phyloP scores from a whole-genome alignment of 1,140 invertebrate genomes.

The Ylistrum balloti region DNA sequence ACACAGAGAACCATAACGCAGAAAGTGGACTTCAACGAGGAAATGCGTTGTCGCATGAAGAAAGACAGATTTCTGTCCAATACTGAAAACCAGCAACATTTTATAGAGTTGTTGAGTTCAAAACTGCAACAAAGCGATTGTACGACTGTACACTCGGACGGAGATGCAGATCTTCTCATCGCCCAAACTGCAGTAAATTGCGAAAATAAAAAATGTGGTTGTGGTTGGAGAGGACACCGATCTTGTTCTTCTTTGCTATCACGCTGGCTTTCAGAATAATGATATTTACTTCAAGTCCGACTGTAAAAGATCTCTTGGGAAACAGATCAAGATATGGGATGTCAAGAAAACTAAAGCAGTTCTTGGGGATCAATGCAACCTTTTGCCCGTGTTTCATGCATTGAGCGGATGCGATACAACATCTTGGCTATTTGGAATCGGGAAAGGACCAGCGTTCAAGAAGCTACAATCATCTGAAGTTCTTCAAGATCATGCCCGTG shows the following conservation, averaged over 20 bases:
- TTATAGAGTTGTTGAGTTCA: neutral
- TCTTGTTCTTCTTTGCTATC: constrained; percentile 46
- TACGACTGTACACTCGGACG: neutral
- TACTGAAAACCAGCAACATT: constrained; percentile 44
- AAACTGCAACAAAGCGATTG: neutral
- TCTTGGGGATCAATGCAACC: constrained; percentile 42
- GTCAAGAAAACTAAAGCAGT: neutral
- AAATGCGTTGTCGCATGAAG: neutral
- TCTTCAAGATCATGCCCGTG: constrained; percentile 36
- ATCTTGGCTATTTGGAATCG: constrained; percentile 59
- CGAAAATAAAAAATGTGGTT: neutral
- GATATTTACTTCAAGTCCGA: neutral
- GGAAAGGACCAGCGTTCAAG: constrained; percentile 53
- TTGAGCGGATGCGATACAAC: constrained; percentile 62
- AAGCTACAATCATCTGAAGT: neutral
- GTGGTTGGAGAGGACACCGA: constrained; percentile 53
- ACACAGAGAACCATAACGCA: neutral
- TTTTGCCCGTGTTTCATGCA: constrained; percentile 55
- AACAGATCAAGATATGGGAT: constrained; percentile 42
- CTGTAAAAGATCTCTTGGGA: neutral
- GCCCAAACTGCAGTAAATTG: constrained; percentile 34
- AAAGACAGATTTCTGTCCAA: neutral
- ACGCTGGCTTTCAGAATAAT: neutral
- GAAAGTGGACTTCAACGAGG: neutral
- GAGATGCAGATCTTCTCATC: constrained; percentile 43